phyloP scores from a whole-genome alignment of 1,140 invertebrate species.

The Sinella curviseta region DNA sequence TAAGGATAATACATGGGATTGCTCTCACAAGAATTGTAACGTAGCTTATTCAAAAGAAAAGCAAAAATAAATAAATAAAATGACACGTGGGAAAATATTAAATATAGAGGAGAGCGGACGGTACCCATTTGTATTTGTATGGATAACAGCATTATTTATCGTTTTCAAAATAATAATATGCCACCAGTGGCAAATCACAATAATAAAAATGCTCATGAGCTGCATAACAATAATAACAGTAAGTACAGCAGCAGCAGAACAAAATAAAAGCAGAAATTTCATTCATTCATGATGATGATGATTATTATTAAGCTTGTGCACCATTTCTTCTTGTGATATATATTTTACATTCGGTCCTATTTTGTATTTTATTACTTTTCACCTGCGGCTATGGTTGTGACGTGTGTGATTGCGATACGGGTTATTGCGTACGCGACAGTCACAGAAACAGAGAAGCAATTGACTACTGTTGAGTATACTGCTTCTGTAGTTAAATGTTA shows the following conservation, averaged over 20 bases:
- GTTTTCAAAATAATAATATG: background rate
- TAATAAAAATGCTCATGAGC: too few relatives aligned
- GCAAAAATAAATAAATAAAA: too few relatives aligned
- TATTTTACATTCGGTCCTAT: background rate
- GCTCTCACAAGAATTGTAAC: background rate
- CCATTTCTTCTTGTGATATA: background rate
- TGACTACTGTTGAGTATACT: background rate
- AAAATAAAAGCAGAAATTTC: background rate
- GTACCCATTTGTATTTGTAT: background rate
- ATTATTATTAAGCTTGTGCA: background rate
- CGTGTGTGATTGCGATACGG: constrained; percentile 5
- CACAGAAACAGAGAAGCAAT: background rate
- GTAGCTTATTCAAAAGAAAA: too few relatives aligned
- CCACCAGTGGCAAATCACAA: background rate
- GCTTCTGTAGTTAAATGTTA: too few relatives aligned
- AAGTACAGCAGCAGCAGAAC: background rate
- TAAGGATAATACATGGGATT: background rate
- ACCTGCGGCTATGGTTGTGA: constrained; percentile 10
- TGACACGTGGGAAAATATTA: too few relatives aligned
- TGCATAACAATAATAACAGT: background rate
- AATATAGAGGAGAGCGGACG: too few relatives aligned
- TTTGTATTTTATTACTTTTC: constrained; percentile 17
- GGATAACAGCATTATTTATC: background rate
- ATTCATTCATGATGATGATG: background rate
- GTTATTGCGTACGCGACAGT: background rate